These are phyloP conservation scores for Pterocles burchelli DNA, from an alignment of 2,113 vertebrate species.

Conservation along the genomic window DNA sequence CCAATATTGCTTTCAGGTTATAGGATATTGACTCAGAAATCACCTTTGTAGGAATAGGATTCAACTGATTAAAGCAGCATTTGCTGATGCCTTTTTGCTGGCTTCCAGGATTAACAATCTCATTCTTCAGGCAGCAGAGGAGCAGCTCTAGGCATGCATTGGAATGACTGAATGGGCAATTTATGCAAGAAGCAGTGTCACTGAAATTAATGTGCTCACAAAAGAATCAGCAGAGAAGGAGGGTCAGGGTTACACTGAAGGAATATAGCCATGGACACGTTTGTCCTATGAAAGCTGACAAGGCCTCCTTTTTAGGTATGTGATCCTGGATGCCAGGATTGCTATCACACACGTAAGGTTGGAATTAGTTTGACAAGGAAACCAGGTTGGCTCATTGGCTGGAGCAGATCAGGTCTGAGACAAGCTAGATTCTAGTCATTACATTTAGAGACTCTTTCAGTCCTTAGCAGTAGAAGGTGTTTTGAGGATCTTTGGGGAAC, in stretches of 20 bases:
- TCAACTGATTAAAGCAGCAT: not conserved
- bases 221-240: not conserved
- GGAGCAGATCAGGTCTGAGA: not conserved
- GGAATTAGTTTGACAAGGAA: not conserved
- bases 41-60: not conserved
- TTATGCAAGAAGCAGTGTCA: not conserved
- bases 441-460: not conserved
- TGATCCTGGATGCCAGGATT: not conserved
- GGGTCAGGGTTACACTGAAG: not conserved
- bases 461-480: not conserved
- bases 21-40: not conserved
- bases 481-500: not conserved
- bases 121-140: not conserved
- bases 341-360: not conserved
- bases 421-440: not conserved
- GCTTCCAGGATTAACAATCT: not conserved
- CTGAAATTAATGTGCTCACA: not conserved
- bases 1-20: not conserved
- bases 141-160: not conserved
- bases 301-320: not conserved
- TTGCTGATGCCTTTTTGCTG: not conserved
- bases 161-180: not conserved
- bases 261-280: not conserved
- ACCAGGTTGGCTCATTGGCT: not conserved
- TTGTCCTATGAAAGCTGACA: not conserved